Evolutionary conservation across 2,113 vertebrate genomes (phyloP).

Genomic region (Pachyramphus minor): DNA sequence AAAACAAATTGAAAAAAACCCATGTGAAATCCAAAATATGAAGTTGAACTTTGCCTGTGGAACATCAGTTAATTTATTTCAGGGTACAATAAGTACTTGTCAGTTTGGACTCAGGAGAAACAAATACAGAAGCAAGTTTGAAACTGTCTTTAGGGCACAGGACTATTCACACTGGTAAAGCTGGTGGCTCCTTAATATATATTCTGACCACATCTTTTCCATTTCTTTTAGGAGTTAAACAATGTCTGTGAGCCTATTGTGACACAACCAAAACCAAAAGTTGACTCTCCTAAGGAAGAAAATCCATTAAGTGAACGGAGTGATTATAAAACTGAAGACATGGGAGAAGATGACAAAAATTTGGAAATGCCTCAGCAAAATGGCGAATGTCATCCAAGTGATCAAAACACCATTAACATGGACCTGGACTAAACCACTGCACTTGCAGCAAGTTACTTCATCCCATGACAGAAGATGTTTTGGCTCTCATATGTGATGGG

Average conservation of each 20-base stretch:
- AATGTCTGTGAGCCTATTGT: constrained; percentile 77
- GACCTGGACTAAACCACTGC: constrained; percentile 74
- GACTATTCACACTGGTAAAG: background rate
- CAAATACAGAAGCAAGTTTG: background rate
- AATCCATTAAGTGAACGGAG: constrained; percentile 65
- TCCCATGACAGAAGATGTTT: constrained; percentile 67
- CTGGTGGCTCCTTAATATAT: background rate
- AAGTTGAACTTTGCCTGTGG: background rate
- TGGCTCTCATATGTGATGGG: constrained; percentile 56
- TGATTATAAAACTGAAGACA: constrained; percentile 67
- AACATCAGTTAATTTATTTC: background rate
- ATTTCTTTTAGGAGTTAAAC: constrained; percentile 69
- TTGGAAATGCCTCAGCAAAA: constrained; percentile 74
- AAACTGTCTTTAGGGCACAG: background rate
- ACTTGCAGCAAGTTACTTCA: constrained; percentile 21
- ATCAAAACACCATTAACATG: constrained; percentile 72
- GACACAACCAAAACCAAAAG: constrained; percentile 81
- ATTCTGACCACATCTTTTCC: background rate
- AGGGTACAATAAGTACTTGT: background rate
- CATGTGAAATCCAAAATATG: background rate
- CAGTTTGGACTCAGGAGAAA: background rate
- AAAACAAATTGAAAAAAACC: background rate
- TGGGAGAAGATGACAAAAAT: constrained; percentile 69
- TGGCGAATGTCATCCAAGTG: constrained; percentile 68
- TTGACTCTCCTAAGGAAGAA: constrained; percentile 80